Base-by-base conservation (phyloP, 2,113 vertebrate species). In the Urocynchramus pylzowi region DNA sequence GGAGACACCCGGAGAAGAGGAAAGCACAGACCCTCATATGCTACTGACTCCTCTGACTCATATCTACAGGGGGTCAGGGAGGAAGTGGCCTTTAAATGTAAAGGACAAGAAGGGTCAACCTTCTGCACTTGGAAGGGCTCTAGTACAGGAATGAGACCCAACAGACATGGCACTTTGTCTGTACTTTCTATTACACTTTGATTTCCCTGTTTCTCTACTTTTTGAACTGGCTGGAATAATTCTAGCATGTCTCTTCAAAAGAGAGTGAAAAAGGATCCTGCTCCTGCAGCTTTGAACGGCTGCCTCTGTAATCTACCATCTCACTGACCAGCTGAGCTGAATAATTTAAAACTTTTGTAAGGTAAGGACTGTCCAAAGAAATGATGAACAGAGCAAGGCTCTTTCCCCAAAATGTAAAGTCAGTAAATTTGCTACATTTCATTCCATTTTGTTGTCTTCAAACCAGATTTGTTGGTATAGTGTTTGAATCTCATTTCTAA, bases 271-370 rank as follows among this genome's bases (percentile, higher is more conserved):
- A 90, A 53, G 78, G 41, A 90, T 93, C 41, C 26, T 68, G 53
- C 53, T 88, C 10, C 53, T 65, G 53, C 17, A 64, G 65, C 49
- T 85, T 90, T 95, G 87, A 92, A 83, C 59, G 68, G 42, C 75
- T 91, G 35, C 88, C 75, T 90, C 88, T 91, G 57, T 61, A 94
- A 90, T 88, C 70, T 88, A 14, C 80, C 67, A 49, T 85, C 9
- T 11, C 67, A 35, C 54, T 42, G 82, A 73, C 50, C 88, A 95
- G 63, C 27, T 44, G 70, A 85, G n/a, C 37, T 77, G 49, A 75
- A 63, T 60, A 77, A 82, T 82, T 91, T 84, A 89, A 96, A 89
- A 84, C 52, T 81, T 94, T 78, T 33, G 27, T 70, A 47, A 87
- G 47, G 41, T 49, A 60, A 83, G 83, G 50, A 61, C 24, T 53